A percentile compares a stretch with the other conserved stretches of the same genome.
phyloP scores from a whole-genome alignment of 2,113 vertebrate species.

The Sapajus apella region DNA sequence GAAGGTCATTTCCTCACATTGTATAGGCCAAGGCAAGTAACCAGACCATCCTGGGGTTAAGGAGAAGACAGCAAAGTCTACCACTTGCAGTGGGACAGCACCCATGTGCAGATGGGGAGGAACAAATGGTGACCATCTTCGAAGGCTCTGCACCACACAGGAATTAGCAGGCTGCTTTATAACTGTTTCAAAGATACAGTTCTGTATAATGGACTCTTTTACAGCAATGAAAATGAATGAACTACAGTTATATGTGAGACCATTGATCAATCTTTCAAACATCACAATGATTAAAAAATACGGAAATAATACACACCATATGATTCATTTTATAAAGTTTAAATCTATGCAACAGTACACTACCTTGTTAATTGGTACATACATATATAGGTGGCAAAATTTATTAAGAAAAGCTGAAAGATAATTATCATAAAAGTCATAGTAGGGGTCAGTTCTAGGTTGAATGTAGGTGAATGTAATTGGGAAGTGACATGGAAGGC shows the following conservation, averaged over 20 bases:
- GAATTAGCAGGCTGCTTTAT: neutral
- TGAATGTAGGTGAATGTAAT: neutral
- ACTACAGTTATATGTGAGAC: neutral
- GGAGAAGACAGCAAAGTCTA: neutral
- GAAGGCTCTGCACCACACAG: neutral
- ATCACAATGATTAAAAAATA: neutral
- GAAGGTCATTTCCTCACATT: neutral
- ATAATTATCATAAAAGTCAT: neutral
- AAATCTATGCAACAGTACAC: neutral
- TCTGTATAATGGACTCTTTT: neutral
- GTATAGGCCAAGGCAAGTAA: neutral
- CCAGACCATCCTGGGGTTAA: neutral
- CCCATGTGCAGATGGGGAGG: fast-evolving
- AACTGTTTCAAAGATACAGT: neutral
- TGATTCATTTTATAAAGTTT: neutral
- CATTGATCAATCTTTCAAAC: neutral
- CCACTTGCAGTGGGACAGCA: neutral
- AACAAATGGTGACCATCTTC: fast-evolving
- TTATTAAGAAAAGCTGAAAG: neutral
- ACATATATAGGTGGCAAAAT: neutral
- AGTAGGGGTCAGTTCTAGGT: neutral
- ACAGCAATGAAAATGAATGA: neutral
- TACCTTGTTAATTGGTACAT: neutral
- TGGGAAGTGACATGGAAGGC: neutral
- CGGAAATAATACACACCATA: neutral